phyloP scores from a whole-genome alignment of 2,888 invertebrate genomes.

The Eulithis prunata region DNA sequence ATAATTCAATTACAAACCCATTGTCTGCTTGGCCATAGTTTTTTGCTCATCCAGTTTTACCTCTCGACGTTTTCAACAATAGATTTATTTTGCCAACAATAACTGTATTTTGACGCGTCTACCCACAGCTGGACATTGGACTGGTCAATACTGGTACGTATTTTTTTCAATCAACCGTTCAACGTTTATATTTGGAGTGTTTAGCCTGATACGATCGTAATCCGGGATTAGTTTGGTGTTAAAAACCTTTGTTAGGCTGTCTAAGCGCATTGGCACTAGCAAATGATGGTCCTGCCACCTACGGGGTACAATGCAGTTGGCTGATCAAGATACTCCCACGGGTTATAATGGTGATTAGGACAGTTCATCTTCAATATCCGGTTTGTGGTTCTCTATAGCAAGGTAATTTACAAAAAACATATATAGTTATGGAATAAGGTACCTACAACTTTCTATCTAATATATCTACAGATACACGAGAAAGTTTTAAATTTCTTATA shows the following conservation, averaged over 20 bases:
- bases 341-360: constrained; percentile 48
- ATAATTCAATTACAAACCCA: constrained; percentile 77
- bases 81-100: constrained; percentile 80
- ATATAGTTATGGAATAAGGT: no score
- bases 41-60: constrained; percentile 59
- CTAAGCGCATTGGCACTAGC: constrained; percentile 52
- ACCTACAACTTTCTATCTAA: no score
- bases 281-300: constrained; percentile 68
- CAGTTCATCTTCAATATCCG: constrained; percentile 23
- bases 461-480: no score
- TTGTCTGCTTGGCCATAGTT: constrained; percentile 51
- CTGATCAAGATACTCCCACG: constrained; percentile 70
- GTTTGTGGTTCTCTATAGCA: constrained; percentile 9
- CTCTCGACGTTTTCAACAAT: constrained; percentile 67
- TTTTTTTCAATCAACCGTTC: constrained; percentile 71
- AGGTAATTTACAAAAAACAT: background rate
- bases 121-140: constrained; percentile 51
- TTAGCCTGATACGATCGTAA: constrained; percentile 78
- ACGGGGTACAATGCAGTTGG: constrained; percentile 62
- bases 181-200: constrained; percentile 74
- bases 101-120: constrained; percentile 66
- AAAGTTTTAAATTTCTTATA: no score
- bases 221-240: constrained; percentile 72
- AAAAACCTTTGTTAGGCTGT: constrained; percentile 67
- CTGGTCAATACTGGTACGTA: constrained; percentile 39